These are phyloP conservation scores for Achlya flavicornis DNA, from an alignment of 2,888 invertebrate genomes.

Conservation along the genomic window DNA sequence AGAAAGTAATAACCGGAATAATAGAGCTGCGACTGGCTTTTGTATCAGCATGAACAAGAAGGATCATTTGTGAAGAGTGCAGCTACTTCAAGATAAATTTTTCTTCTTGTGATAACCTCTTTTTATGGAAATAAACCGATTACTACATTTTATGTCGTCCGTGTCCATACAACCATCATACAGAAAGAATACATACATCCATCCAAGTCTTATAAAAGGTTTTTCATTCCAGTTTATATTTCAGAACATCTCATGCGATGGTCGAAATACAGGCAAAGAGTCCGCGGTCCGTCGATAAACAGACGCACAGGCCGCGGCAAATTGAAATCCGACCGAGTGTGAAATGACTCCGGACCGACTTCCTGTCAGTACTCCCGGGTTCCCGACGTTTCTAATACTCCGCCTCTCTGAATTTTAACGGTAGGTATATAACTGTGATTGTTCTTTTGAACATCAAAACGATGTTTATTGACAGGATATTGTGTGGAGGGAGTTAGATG, in stretches of 20 bases:
- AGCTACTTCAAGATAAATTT: too few relatives aligned
- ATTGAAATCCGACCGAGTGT: conserved; percentile 80
- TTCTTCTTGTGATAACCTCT: too few relatives aligned
- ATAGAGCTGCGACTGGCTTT: too few relatives aligned
- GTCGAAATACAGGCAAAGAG: conserved; percentile 24
- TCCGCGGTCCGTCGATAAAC: conserved; percentile 65
- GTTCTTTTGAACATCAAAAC: conserved; percentile 28
- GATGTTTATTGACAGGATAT: conserved; percentile 20
- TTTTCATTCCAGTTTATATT: not conserved
- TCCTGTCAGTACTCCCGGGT: conserved; percentile 62
- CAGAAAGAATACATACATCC: not conserved
- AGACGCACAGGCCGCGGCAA: conserved; percentile 67
- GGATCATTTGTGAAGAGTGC: too few relatives aligned
- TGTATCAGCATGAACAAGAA: too few relatives aligned
- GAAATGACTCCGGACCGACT: conserved; percentile 75
- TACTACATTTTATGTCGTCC: too few relatives aligned
- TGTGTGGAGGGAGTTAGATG: conserved; percentile 7
- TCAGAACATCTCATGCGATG: not conserved
- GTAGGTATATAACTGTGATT: conserved; percentile 48
- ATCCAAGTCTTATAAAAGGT: not conserved
- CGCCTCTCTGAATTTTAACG: conserved; percentile 55
- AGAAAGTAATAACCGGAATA: too few relatives aligned
- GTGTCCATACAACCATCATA: not conserved
- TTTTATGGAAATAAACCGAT: too few relatives aligned
- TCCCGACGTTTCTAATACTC: conserved; percentile 49